Evolutionary conservation across 1,140 invertebrate species (phyloP).

Genomic region (Brachionus koreanus): DNA sequence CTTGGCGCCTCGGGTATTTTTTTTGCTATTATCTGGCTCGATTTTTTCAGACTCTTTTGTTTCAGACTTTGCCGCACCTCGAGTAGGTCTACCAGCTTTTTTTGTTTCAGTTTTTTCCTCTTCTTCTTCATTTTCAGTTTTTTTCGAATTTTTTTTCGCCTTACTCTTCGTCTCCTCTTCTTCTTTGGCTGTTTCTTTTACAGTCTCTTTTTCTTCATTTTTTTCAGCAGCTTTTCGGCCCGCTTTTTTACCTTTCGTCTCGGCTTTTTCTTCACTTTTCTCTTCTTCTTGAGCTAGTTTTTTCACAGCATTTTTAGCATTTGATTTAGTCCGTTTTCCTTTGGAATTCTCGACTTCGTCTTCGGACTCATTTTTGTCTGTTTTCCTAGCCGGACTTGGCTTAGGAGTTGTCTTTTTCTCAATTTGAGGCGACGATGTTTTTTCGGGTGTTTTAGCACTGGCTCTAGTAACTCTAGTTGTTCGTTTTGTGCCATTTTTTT

Average conservation of each 20-base stretch:
- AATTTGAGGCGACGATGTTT: neutral
- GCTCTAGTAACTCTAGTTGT: neutral
- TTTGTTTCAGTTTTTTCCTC: neutral
- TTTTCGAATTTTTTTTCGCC: neutral
- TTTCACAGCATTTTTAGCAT: neutral
- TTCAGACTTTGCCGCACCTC: neutral
- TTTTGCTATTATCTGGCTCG: neutral
- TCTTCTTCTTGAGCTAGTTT: slow-evolving; percentile 17
- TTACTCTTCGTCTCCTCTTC: neutral
- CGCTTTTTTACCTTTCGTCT: neutral
- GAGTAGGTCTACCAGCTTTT: neutral
- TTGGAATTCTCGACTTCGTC: neutral
- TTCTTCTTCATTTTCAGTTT: neutral
- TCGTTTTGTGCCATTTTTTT: neutral
- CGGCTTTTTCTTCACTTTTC: neutral
- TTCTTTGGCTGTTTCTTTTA: neutral
- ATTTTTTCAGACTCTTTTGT: neutral
- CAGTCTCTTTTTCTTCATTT: neutral
- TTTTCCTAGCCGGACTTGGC: neutral
- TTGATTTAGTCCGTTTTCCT: neutral
- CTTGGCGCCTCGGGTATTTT: neutral
- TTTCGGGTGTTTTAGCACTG: neutral
- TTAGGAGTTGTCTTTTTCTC: neutral
- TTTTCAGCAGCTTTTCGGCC: neutral
- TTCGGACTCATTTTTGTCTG: neutral